Evolutionary conservation across 1,140 invertebrate species (phyloP).

Genomic region (Drosophila mauritiana): DNA sequence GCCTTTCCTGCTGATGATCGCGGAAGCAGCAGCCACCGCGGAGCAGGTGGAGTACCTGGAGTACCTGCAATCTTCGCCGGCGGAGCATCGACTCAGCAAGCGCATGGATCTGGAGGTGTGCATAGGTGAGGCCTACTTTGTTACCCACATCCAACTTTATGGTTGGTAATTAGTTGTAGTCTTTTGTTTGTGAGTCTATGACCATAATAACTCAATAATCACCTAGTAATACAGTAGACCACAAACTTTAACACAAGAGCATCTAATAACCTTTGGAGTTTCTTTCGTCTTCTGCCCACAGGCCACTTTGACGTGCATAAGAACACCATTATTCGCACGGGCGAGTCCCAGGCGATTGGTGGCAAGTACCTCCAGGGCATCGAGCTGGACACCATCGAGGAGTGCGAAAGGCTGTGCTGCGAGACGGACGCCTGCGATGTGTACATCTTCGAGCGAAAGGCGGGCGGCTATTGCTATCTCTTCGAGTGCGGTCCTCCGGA

Average conservation of each 20-base stretch:
- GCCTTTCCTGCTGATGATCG: slow-evolving; percentile 24
- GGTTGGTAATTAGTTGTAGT: neutral
- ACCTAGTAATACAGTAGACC: too few species aligned
- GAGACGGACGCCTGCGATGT: slow-evolving; percentile 94
- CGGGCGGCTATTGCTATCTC: slow-evolving; percentile 94
- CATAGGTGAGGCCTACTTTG: slow-evolving; percentile 62
- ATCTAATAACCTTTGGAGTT: too few species aligned
- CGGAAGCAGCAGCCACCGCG: slow-evolving; percentile 34
- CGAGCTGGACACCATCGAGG: slow-evolving; percentile 90
- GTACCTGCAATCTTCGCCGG: slow-evolving; percentile 8
- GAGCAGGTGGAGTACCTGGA: slow-evolving; percentile 60
- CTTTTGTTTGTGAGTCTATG: too few species aligned
- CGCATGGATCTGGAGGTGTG: slow-evolving; percentile 82
- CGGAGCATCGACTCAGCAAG: slow-evolving; percentile 68
- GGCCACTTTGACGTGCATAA: slow-evolving; percentile 93
- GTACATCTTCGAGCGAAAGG: slow-evolving; percentile 96
- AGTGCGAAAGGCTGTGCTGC: slow-evolving; percentile 94
- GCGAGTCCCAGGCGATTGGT: slow-evolving; percentile 93
- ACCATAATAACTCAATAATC: too few species aligned
- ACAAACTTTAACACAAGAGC: too few species aligned
- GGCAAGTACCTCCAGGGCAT: slow-evolving; percentile 95
- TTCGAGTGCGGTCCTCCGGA: slow-evolving; percentile 95
- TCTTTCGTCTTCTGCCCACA: slow-evolving; percentile 7
- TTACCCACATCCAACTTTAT: neutral
- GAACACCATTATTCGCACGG: slow-evolving; percentile 95